A percentile compares a stretch with the other conserved stretches of the same genome.
These are phyloP conservation scores for Rhyacichthys aspro DNA, from an alignment of 2,797 vertebrate species.

Conservation along the genomic window DNA sequence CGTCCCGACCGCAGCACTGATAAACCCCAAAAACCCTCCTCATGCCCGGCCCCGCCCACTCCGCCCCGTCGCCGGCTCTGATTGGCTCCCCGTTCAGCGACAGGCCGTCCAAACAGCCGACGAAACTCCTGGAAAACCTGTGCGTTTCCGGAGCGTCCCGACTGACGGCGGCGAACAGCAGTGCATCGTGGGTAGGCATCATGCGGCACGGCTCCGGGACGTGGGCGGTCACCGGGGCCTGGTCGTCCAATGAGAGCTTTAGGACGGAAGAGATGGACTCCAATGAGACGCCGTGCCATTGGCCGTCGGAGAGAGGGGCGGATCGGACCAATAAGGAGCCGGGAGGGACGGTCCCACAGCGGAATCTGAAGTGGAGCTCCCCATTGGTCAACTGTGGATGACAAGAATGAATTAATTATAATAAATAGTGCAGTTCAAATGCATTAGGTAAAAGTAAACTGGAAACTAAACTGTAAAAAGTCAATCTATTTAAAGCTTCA, in stretches of 20 bases:
- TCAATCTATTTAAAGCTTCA: no score
- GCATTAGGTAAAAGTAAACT: background rate
- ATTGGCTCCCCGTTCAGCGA: slow-evolving; percentile 82
- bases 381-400: slow-evolving; percentile 82
- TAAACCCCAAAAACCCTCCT: slow-evolving; percentile 82
- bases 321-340: slow-evolving; percentile 71
- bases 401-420: rapidly evolving
- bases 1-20: slow-evolving; percentile 81
- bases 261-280: slow-evolving; percentile 80
- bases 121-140: slow-evolving; percentile 70
- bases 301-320: slow-evolving; percentile 77
- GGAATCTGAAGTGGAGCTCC: slow-evolving; percentile 81
- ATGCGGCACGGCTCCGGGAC: slow-evolving; percentile 77
- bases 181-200: slow-evolving; percentile 66
- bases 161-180: slow-evolving; percentile 81
- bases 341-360: slow-evolving; percentile 72
- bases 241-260: slow-evolving; percentile 80
- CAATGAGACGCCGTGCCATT: slow-evolving; percentile 87
- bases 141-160: slow-evolving; percentile 9
- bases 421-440: background rate
- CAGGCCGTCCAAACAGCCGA: slow-evolving; percentile 87
- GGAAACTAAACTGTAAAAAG: no score
- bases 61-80: slow-evolving; percentile 49
- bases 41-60: slow-evolving; percentile 55
- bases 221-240: slow-evolving; percentile 53